Conservation (phyloP, 2,888 invertebrate genomes). For the Xestia xanthographa region DNA sequence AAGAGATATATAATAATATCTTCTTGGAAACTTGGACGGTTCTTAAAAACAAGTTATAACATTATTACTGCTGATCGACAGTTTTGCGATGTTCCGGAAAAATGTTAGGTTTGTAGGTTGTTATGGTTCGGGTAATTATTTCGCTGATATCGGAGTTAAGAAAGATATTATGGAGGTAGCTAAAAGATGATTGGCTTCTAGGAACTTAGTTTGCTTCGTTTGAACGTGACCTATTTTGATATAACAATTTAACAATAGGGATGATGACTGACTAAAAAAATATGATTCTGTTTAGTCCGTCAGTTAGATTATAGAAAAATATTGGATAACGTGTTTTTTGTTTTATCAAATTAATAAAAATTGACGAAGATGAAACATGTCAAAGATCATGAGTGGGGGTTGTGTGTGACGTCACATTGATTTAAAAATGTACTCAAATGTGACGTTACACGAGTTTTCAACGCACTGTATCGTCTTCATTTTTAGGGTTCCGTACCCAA, state of each 20-base stretch:
- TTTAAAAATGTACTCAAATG: too few species aligned
- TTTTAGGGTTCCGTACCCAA: too few species aligned
- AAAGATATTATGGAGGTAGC: slow-evolving; percentile 40
- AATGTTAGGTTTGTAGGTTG: slow-evolving; percentile 48
- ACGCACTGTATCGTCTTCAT: too few species aligned
- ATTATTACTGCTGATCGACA: slow-evolving; percentile 61
- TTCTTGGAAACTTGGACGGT: slow-evolving; percentile 57
- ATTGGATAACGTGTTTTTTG: too few species aligned
- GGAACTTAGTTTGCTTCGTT: slow-evolving; percentile 24
- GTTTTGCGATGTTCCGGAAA: slow-evolving; percentile 62
- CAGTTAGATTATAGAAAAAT: too few species aligned
- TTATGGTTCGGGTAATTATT: slow-evolving; percentile 50
- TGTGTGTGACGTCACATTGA: too few species aligned
- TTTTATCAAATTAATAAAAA: too few species aligned
- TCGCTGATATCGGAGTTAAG: slow-evolving; percentile 47
- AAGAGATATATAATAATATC: slow-evolving; percentile 61
- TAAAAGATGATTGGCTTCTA: slow-evolving; percentile 35
- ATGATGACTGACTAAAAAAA: too few species aligned
- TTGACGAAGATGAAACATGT: too few species aligned
- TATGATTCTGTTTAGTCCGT: too few species aligned
- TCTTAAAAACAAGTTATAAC: slow-evolving; percentile 66
- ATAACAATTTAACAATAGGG: not conserved
- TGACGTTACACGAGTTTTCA: too few species aligned
- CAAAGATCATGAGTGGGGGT: too few species aligned
- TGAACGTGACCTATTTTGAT: slow-evolving; percentile 7